Percentiles rank a stretch among this genome's conserved stretches.
These are phyloP conservation scores for Nematostella vectensis DNA, from an alignment of 92 coral and sea anemone species.

Conservation along the genomic window DNA sequence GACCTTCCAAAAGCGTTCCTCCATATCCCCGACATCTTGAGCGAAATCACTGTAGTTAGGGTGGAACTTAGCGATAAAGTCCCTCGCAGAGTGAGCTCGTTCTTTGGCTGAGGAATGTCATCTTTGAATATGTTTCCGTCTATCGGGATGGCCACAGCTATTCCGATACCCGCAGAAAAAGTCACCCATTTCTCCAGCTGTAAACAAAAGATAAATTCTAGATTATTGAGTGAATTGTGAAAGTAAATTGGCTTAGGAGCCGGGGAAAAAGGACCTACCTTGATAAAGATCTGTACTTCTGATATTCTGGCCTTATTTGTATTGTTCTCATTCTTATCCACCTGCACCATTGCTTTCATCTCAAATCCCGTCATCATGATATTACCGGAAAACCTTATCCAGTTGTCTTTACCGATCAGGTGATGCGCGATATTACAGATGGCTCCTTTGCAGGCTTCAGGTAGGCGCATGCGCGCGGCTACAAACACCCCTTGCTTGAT, in stretches of 20 bases:
- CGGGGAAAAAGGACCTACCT: too few relatives aligned
- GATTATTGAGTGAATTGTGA: too few relatives aligned
- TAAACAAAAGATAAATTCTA: too few relatives aligned
- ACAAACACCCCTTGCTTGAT: conserved; percentile 13
- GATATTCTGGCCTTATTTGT: conserved; percentile 5
- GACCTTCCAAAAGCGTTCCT: conserved; percentile 59
- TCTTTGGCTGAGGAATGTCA: conserved; percentile 23
- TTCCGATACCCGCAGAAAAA: too few relatives aligned
- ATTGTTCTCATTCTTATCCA: conserved; percentile 8
- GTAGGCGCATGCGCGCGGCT: conserved; percentile 3
- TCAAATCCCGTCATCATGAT: background rate
- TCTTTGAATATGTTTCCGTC: conserved; percentile 44
- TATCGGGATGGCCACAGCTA: conserved; percentile 44
- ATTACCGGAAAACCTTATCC: conserved; percentile 11
- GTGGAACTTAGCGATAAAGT: conserved; percentile 33
- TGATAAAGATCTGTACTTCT: conserved; percentile 13
- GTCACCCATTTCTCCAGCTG: too few relatives aligned
- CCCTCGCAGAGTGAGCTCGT: conserved; percentile 35
- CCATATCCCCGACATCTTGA: conserved; percentile 55
- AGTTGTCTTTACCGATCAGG: conserved; percentile 8
- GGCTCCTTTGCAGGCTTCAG: conserved; percentile 3
- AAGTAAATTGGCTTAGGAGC: too few relatives aligned
- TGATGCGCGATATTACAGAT: conserved; percentile 11
- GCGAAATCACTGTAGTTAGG: conserved; percentile 36
- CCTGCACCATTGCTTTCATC: conserved; percentile 10